These are phyloP conservation scores for Phylloscopus trochiloides DNA, from an alignment of 2,113 vertebrate species.

Conservation along the genomic window DNA sequence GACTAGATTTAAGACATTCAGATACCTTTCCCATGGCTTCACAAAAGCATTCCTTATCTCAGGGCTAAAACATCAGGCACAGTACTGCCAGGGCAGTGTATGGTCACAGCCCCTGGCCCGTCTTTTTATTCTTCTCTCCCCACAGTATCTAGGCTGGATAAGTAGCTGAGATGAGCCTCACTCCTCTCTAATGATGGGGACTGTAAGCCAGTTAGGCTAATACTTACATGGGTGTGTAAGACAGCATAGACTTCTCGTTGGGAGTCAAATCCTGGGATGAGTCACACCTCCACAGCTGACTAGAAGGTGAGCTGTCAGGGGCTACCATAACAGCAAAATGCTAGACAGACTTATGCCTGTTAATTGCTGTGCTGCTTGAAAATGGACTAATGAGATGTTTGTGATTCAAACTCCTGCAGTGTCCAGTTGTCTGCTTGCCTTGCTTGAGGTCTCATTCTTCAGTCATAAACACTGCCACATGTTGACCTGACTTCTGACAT, in stretches of 20 bases:
- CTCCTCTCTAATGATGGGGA: not conserved
- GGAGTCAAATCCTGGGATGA: not conserved
- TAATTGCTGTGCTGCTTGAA: not conserved
- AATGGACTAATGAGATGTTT: not conserved
- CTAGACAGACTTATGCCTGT: not conserved
- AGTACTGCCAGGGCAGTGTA: not conserved
- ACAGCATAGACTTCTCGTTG: not conserved
- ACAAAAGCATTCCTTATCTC: not conserved
- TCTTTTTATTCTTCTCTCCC: not conserved
- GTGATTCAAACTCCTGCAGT: not conserved
- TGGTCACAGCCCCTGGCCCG: not conserved
- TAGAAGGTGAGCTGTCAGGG: not conserved
- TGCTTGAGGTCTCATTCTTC: not conserved
- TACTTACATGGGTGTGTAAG: not conserved
- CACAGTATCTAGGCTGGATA: not conserved
- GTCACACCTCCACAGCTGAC: not conserved
- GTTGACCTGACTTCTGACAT: not conserved
- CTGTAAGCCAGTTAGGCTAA: not conserved
- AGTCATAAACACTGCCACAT: rapidly evolving
- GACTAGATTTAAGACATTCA: not conserved
- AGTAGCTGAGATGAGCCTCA: not conserved
- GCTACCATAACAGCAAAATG: not conserved
- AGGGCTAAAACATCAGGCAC: not conserved
- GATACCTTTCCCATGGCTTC: not conserved
- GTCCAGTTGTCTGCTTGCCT: not conserved